Base-by-base conservation (phyloP, 2,797 vertebrate species). In the Chelidonichthys spinosus region DNA sequence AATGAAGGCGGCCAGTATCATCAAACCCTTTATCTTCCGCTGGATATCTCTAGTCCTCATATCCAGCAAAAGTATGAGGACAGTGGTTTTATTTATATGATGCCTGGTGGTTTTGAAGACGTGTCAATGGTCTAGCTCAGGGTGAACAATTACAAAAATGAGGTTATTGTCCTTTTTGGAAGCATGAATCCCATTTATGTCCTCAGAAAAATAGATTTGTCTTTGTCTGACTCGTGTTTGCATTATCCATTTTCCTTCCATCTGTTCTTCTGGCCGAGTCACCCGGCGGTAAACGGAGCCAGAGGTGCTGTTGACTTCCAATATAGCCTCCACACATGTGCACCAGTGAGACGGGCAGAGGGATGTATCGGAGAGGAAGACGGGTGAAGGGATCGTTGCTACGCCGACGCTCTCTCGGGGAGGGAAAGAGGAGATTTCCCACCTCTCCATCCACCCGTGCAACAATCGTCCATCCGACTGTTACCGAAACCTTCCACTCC, bases 381-480 rank as follows among this genome's bases (percentile, higher is more conserved):
- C 5, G 63, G 63, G 18, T 8, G 66, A 55, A 53, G 36, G 33
- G 18, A 50, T 49, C 11, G 43, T 44, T 53, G 46, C 64, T 63
- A 7, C 58, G 53, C 10, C 53, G 17, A 9, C 11, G 37, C n/a
- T 63, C 54, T 72, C 63, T n/a, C 10, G 47, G 53, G 15, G 44
- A 13, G 64, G 36, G 54, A 11, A 25, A 25, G 2, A n/a, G 50
- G 15, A 49, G 43, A 72, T 78, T 73, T 62, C 55, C 32, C 68
- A 55, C 36, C 40, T 2, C 33, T 44, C 46, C 63, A 54, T 36
- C 54, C 70, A 69, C 8, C 67, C 42, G n/a, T 73, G 75, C 35
- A 54, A 70, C 49, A 44, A 71, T 5, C 18, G 25, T 66, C 61
- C 58, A 64, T 47, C 61, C 64, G 65, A 46, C 68, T 75, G 78